These are phyloP conservation scores for Phalacrocorax pelagicus DNA, from an alignment of 2,113 vertebrate genomes.

Conservation along the genomic window DNA sequence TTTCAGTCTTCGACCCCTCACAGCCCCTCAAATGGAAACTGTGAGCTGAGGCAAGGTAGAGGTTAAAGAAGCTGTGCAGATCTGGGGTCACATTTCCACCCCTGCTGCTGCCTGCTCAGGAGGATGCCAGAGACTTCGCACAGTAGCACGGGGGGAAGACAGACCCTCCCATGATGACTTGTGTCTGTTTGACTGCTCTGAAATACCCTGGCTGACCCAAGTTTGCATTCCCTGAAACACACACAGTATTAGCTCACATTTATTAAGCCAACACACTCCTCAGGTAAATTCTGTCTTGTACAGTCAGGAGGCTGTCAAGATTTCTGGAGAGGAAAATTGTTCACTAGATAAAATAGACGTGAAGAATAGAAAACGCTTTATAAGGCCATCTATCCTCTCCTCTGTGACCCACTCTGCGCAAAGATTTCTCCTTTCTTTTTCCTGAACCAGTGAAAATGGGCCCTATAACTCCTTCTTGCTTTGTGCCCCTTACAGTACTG, in stretches of 20 bases:
- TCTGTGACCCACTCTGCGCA: neutral
- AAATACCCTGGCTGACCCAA: neutral
- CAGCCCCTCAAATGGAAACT: slow-evolving; percentile 83
- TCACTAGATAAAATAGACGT: neutral
- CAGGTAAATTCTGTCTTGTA: neutral
- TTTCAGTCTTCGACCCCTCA: slow-evolving; percentile 88
- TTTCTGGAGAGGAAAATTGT: neutral
- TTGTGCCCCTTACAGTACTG: neutral
- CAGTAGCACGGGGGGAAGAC: neutral
- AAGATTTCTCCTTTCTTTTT: neutral
- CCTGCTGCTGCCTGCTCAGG: neutral
- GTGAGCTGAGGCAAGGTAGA: slow-evolving; percentile 86
- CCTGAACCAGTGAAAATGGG: neutral
- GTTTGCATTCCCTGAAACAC: neutral
- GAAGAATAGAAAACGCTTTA: neutral
- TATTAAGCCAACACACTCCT: neutral
- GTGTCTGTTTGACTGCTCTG: neutral
- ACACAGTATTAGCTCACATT: neutral
- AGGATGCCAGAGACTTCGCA: neutral
- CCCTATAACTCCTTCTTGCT: neutral
- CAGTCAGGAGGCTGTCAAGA: neutral
- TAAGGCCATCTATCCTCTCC: neutral
- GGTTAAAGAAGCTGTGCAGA: slow-evolving; percentile 84
- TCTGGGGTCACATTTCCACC: neutral
- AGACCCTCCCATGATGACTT: neutral